Percentiles rank a stretch among this genome's conserved stretches.
These are phyloP conservation scores for Daubentonia madagascariensis DNA, from an alignment of 2,113 vertebrate species.

Conservation along the genomic window DNA sequence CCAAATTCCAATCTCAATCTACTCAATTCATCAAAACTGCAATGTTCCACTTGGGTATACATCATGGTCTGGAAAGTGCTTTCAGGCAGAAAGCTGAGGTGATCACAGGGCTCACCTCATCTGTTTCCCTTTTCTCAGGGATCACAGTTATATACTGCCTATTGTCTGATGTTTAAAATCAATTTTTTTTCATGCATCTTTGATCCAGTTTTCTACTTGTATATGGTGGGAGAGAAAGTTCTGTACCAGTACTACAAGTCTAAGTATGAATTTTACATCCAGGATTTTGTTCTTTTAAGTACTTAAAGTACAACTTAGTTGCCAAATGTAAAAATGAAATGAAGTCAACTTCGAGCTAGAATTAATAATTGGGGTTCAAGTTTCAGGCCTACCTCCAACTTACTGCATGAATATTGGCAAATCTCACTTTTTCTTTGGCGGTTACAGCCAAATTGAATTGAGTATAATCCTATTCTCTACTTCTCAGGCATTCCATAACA, in stretches of 20 bases:
- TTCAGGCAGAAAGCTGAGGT: neutral
- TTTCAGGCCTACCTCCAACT: neutral
- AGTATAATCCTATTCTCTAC: neutral
- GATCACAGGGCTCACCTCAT: neutral
- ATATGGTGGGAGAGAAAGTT: neutral
- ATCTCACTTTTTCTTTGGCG: neutral
- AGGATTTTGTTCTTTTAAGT: slow-evolving; percentile 12
- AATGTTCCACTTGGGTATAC: neutral
- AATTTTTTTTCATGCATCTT: neutral
- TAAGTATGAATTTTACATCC: neutral
- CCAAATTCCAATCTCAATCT: neutral
- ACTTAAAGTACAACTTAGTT: neutral
- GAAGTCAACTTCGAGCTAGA: slow-evolving; percentile 4
- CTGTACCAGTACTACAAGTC: neutral
- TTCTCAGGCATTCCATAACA: neutral
- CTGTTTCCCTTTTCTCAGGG: neutral
- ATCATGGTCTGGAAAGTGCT: neutral
- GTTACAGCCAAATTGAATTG: neutral
- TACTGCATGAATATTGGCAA: slow-evolving; percentile 17
- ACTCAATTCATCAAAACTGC: neutral
- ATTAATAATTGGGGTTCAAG: slow-evolving; percentile 6
- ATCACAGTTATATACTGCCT: neutral
- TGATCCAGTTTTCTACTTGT: slow-evolving; percentile 32
- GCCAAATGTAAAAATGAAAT: slow-evolving; percentile 25
- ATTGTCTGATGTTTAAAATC: neutral